Conservation (phyloP, 2,888 invertebrate species). For the Lymantria monacha region DNA sequence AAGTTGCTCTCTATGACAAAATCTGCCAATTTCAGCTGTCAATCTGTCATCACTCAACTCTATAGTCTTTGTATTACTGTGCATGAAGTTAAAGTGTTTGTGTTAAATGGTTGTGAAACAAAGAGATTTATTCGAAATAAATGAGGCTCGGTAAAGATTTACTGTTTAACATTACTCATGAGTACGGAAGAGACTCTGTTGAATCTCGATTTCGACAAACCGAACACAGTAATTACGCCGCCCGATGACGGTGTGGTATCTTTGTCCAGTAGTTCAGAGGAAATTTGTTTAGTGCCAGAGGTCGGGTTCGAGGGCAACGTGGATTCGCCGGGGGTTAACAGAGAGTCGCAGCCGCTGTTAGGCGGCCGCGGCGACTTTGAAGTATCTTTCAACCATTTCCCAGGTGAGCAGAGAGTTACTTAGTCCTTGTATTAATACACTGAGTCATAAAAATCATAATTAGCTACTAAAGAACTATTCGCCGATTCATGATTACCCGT, state of each 20-base stretch:
- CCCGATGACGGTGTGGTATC: conserved; percentile 83
- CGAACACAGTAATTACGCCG: conserved; percentile 63
- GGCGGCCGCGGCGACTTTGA: conserved; percentile 89
- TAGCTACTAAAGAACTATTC: conserved; percentile 32
- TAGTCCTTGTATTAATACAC: conserved; percentile 29
- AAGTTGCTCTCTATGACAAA: conserved; percentile 15
- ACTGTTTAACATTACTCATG: conserved; percentile 79
- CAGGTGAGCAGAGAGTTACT: conserved; percentile 81
- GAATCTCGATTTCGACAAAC: conserved; percentile 84
- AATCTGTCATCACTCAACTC: conserved; percentile 28
- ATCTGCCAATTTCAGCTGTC: conserved; percentile 43
- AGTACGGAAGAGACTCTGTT: conserved; percentile 84
- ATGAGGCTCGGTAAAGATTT: conserved; percentile 76
- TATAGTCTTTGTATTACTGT: conserved; percentile 54
- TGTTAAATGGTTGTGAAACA: conserved; percentile 79
- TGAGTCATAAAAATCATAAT: conserved; percentile 39
- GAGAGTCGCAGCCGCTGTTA: conserved; percentile 97
- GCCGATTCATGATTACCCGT: conserved; percentile 21
- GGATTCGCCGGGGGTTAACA: conserved; percentile 91
- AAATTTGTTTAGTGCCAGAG: conserved; percentile 90
- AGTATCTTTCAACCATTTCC: conserved; percentile 92
- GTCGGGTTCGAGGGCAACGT: conserved; percentile 91
- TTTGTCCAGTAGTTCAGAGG: conserved; percentile 84
- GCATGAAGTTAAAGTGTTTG: conserved; percentile 69
- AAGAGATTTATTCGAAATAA: conserved; percentile 77